Percentiles rank a stretch among this genome's conserved stretches.
Evolutionary conservation across 2,888 invertebrate genomes (phyloP).

Genomic region (Spodoptera littoralis): DNA sequence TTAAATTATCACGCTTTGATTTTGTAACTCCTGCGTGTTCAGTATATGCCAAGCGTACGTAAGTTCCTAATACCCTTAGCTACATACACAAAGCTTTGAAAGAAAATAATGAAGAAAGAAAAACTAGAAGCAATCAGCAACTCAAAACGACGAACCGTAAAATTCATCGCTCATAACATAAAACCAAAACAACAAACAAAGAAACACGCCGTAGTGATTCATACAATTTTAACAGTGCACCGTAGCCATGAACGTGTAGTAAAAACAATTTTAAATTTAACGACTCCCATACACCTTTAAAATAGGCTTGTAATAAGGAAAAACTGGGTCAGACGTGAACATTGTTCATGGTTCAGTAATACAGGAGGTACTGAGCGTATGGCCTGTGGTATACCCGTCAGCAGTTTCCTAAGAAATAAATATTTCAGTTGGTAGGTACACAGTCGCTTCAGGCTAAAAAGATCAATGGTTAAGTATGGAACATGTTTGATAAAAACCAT

Average conservation of each 20-base stretch:
- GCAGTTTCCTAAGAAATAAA: conserved; percentile 8
- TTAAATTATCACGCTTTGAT: too few relatives aligned
- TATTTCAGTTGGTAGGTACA: too few relatives aligned
- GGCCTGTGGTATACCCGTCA: conserved; percentile 37
- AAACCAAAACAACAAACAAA: conserved; percentile 11
- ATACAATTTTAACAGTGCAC: conserved; percentile 38
- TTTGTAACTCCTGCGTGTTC: too few relatives aligned
- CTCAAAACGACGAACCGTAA: too few relatives aligned
- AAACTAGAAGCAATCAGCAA: too few relatives aligned
- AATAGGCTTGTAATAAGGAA: conserved; percentile 62
- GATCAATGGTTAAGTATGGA: not conserved
- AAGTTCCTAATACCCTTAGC: too few relatives aligned
- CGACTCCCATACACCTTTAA: conserved; percentile 57
- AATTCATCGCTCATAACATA: too few relatives aligned
- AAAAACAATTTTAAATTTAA: conserved; percentile 62
- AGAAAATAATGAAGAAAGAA: too few relatives aligned
- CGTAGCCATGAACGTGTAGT: conserved; percentile 47
- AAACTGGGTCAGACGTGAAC: conserved; percentile 72
- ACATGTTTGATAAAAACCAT: not conserved
- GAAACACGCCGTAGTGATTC: conserved; percentile 28
- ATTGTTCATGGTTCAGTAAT: conserved; percentile 58
- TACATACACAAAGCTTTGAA: too few relatives aligned
- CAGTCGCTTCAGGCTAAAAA: not conserved
- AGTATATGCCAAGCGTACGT: too few relatives aligned
- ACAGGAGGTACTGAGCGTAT: conserved; percentile 56